Base-by-base conservation (phyloP, 2,888 invertebrate genomes). In the Biston betularia region DNA sequence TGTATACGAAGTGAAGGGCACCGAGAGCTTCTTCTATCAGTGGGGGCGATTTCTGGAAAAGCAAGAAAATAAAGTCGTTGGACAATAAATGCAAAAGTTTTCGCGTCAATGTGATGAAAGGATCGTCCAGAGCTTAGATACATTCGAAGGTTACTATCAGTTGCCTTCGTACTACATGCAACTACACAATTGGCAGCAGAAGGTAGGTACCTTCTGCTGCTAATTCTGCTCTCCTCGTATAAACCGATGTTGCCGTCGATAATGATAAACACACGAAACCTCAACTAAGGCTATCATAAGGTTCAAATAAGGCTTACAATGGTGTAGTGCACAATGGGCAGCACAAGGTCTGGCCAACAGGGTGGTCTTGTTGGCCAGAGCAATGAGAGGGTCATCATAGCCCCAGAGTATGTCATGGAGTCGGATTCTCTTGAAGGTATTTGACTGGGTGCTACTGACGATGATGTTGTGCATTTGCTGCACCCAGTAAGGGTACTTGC, bases 271-370 rank as follows among this genome's bases (percentile, higher is more conserved):
- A n/a, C n/a, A n/a, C n/a, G n/a, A n/a, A n/a, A n/a, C n/a, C n/a
- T n/a, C n/a, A n/a, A n/a, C n/a, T n/a, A n/a, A n/a, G n/a, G n/a
- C n/a, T n/a, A 52, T 34, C 7, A 34, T 34, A 33, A 34, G 10
- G 34, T 12, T 50, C 5, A 50, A 44, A 44, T 0, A 12, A 12
- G 6, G 38, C 54, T 40, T 11, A 54, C 54, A n/a, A 46, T 34
- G 14, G 12, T 35, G 14, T 24, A 48, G 12, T 15, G 38, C 10
- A 24, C n/a, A 14, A 71, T 8, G 0, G 76, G 76, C 12, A 75
- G 7, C 8, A 72, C 58, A 12, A 69, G 68, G 55, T 77, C 1
- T 67, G 68, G 14, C n/a, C n/a, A 75, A 63, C 10, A 53, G 49
- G 8, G 44, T 65, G 10, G 70, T 56, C 15, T 40, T 54, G 24